Base-by-base conservation (phyloP, 2,888 invertebrate species). In the Gibbula magus region DNA sequence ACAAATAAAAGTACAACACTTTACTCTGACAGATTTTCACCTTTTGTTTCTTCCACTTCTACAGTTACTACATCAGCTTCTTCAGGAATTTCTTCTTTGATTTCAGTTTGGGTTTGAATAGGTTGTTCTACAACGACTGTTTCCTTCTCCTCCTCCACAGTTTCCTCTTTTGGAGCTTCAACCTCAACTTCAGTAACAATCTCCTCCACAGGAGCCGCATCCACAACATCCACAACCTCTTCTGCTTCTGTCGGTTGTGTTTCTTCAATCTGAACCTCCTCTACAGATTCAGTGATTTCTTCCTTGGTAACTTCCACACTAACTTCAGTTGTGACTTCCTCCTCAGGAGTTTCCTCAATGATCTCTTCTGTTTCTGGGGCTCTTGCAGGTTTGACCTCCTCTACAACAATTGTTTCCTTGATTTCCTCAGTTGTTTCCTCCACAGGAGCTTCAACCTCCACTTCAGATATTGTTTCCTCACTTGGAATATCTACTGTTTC, bases 341-440 rank as follows among this genome's bases (percentile, higher is more conserved):
- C 70, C 22, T 81, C 35, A 35, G 80, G 75, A 67, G 61, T 75
- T 77, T 84, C 81, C 18, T 66, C 77, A 35, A 78, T 79, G 45
- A 53, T 53, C 79, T 83, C 85, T 51, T 80, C 76, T 56, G 74
- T 75, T 77, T 81, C 52, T 75, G 79, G 20, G 53, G 81, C 79
- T 51, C 75, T 61, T 51, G 80, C 51, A 61, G 80, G 39, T 22
- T 79, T 29, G 13, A 45, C 45, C 39, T 16, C 66, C n/a, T 84
- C 83, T 22, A 78, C 67, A 3, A 66, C 32, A 16, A 77, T 61
- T 22, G 82, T 79, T 35, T 52, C 67, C 13, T 51, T 45, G 4
- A 79, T 78, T 53, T 83, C 80, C n/a, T 78, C 75, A 51, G 79
- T 80, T 0, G 78, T 70, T 79, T 86, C 83, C 45, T 78, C 56